phyloP scores from a whole-genome alignment of 2,113 vertebrate genomes.

The Zingel zingel region DNA sequence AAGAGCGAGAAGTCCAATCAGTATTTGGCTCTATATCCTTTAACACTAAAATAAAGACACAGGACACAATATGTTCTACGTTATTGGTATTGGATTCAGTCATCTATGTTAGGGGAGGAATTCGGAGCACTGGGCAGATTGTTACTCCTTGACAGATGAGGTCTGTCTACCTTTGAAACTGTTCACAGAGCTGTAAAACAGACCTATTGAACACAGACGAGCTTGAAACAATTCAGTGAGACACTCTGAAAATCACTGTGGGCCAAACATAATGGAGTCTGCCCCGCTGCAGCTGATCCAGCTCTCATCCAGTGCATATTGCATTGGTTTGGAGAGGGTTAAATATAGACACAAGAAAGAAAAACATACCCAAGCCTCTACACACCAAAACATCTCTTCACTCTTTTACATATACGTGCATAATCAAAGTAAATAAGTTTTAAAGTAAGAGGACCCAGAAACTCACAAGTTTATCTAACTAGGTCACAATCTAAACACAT shows the following conservation, averaged over 20 bases:
- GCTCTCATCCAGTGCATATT: slow-evolving; percentile 12
- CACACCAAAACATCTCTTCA: slow-evolving; percentile 21
- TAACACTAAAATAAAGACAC: slow-evolving; percentile 57
- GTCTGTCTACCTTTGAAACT: slow-evolving; percentile 77
- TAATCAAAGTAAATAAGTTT: slow-evolving; percentile 73
- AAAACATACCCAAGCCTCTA: slow-evolving; percentile 36
- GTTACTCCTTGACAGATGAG: slow-evolving; percentile 81
- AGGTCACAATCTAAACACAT: slow-evolving; percentile 83
- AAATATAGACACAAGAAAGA: slow-evolving; percentile 43
- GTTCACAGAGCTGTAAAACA: slow-evolving; percentile 78
- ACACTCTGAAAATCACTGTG: slow-evolving; percentile 75
- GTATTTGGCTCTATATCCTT: slow-evolving; percentile 40
- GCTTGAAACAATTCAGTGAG: slow-evolving; percentile 76
- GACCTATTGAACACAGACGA: slow-evolving; percentile 72
- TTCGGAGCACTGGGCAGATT: slow-evolving; percentile 63
- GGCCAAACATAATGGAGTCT: slow-evolving; percentile 77
- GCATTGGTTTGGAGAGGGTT: slow-evolving; percentile 40
- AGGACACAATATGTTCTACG: slow-evolving; percentile 49
- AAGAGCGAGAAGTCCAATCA: slow-evolving; percentile 42
- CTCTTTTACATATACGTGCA: slow-evolving; percentile 40
- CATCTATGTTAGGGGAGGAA: slow-evolving; percentile 68
- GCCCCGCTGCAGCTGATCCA: slow-evolving; percentile 75
- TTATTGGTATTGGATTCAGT: slow-evolving; percentile 64
- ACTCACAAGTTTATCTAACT: slow-evolving; percentile 79
- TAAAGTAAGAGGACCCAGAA: slow-evolving; percentile 75